Evolutionary conservation across 2,113 vertebrate genomes (phyloP), one percentile per base, ranked within the genome.

Genomic region (Baryphthengus martii): DNA sequence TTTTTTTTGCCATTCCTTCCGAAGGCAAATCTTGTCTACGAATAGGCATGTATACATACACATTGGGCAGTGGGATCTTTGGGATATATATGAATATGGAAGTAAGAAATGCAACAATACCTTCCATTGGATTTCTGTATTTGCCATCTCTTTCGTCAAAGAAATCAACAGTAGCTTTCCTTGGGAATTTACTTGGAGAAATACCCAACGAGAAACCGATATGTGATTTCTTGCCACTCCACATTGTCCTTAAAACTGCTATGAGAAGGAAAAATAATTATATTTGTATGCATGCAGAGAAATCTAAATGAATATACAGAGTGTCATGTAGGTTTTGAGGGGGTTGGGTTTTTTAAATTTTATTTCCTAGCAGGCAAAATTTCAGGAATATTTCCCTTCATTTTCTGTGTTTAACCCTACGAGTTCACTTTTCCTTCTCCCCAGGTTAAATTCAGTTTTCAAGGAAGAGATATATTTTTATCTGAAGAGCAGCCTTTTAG

Each of bases 301-400:
- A 83, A 73, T 55, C 7, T 56, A 73, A 61, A 50, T 45, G 2
- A 62, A 62, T 28, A 47, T 76, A n/a, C 26, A 81, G 17, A 7
- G 49, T 33, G 4, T 33, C 10, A 4, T 31, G 11, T 37, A 21
- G 4, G 4, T 3, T 55, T 53, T 26, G 3, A 4, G 1, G 1
- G n/a, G 21, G 3, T 2, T 50, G 5, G 6, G 58, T 17, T 52
- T 75, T 13, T 14, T 1, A 44, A 14, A 29, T 20, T 72, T 89
- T 44, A 16, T 78, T 91, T 91, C 25, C 25, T 49, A 24, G 15
- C 6, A 55, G 10, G 35, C 6, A 92, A 78, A 74, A 33, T 52
- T 73, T 80, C 9, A 42, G 17, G 7, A 77, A 10, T 74, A n/a
- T 55, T 80, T 89, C 8, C 33, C 62, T 73, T 74, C 17, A 11